Conservation (phyloP, 2,113 vertebrate genomes). For the Cochlearius cochlearius region DNA sequence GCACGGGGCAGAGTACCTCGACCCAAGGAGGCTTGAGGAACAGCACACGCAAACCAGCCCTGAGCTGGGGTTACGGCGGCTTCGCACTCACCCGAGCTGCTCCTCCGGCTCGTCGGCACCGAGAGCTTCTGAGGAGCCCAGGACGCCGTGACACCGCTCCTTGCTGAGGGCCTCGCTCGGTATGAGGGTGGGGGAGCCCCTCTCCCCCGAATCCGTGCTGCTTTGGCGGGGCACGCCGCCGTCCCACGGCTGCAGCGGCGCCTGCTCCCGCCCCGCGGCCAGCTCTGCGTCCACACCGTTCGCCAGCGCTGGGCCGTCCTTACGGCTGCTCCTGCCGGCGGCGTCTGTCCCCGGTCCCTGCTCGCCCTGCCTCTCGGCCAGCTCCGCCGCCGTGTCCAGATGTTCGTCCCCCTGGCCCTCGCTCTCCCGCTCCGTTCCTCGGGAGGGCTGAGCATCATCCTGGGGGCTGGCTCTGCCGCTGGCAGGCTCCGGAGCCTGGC, state of each 20-base stretch:
- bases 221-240: neutral
- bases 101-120: neutral
- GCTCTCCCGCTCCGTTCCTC: neutral
- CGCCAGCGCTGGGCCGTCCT: neutral
- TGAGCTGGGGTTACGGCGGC: rapidly evolving
- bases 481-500: neutral
- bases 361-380: neutral
- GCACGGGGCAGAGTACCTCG: neutral
- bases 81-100: conserved; percentile 38
- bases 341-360: neutral
- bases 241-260: neutral
- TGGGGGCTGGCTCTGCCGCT: neutral
- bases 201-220: neutral
- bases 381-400: neutral
- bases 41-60: neutral
- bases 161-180: neutral
- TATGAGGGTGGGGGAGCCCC: neutral
- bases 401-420: neutral
- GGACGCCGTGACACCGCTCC: neutral
- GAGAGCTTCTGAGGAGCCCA: conserved; percentile 1
- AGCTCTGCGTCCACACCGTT: neutral
- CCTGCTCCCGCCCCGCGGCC: neutral
- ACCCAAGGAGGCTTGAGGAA: neutral
- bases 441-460: neutral
- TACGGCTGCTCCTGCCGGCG: neutral